These are phyloP conservation scores for Dascillus cervinus DNA, from an alignment of 2,888 invertebrate species.

Conservation along the genomic window DNA sequence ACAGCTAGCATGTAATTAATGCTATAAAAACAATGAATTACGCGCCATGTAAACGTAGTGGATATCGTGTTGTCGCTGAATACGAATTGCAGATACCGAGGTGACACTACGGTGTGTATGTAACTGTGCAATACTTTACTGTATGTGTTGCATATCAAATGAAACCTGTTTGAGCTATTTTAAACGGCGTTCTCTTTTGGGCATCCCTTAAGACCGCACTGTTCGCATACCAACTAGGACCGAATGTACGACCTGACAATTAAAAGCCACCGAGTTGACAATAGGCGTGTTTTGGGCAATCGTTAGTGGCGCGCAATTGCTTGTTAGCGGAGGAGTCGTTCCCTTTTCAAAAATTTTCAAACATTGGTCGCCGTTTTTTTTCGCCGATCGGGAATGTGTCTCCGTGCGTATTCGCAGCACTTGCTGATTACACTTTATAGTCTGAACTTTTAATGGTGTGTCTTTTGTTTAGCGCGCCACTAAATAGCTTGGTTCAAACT, in stretches of 20 bases:
- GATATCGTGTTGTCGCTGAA: slow-evolving; percentile 4
- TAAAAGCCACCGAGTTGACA: slow-evolving; percentile 18
- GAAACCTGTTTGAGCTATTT: background rate
- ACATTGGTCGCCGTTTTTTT: no score
- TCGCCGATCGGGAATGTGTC: no score
- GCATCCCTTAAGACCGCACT: no score
- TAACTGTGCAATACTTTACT: background rate
- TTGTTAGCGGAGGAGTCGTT: slow-evolving; percentile 13
- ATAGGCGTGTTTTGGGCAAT: slow-evolving; percentile 21
- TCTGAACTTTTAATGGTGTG: no score
- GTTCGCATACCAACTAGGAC: slow-evolving; percentile 6
- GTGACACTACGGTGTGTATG: background rate
- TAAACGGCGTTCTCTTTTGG: no score
- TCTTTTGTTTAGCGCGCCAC: no score
- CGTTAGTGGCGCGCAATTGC: slow-evolving; percentile 14
- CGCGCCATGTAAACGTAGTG: slow-evolving; percentile 5
- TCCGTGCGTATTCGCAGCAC: no score
- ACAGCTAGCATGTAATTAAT: slow-evolving; percentile 4
- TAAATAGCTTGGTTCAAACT: no score
- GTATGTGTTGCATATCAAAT: background rate
- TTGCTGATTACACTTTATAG: no score
- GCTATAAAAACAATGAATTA: slow-evolving; percentile 8
- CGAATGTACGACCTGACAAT: slow-evolving; percentile 15
- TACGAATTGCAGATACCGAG: background rate
- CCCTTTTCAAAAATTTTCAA: no score